A percentile compares a stretch with the other conserved stretches of the same genome.
Evolutionary conservation across 2,797 vertebrate species (phyloP).

Genomic region (Argya squamiceps): DNA sequence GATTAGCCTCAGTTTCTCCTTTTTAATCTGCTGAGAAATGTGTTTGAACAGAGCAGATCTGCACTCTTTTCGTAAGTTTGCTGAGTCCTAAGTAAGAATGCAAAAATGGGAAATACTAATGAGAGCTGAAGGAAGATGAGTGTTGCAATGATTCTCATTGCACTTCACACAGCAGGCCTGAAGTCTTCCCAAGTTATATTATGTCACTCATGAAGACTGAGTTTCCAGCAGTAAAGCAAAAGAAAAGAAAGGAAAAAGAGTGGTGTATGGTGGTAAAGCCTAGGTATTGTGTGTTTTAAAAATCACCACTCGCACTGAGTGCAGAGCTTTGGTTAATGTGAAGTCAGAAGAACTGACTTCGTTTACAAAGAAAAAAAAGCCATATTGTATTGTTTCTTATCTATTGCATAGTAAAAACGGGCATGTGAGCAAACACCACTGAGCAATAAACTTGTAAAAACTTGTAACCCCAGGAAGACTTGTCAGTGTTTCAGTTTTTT

Average conservation of each 20-base stretch:
- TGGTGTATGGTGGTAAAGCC: background rate
- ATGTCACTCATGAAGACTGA: accelerated
- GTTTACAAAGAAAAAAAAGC: background rate
- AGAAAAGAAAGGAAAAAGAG: background rate
- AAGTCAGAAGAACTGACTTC: background rate
- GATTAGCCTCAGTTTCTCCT: background rate
- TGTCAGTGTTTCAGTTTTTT: background rate
- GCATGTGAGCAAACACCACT: background rate
- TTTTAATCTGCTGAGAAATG: background rate
- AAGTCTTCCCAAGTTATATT: background rate
- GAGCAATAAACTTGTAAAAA: background rate
- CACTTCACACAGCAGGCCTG: background rate
- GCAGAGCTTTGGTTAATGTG: background rate
- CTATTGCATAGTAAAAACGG: background rate
- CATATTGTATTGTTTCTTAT: background rate
- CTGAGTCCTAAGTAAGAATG: background rate
- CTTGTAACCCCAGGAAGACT: background rate
- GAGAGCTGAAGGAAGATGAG: background rate
- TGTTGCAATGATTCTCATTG: background rate
- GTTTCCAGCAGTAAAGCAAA: background rate
- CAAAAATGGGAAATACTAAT: background rate
- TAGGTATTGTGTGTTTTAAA: background rate
- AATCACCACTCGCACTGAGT: background rate
- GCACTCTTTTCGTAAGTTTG: background rate
- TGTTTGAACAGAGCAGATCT: background rate